Conservation (phyloP, 2,888 invertebrate species). For the Aphelenchoides bicaudatus region DNA sequence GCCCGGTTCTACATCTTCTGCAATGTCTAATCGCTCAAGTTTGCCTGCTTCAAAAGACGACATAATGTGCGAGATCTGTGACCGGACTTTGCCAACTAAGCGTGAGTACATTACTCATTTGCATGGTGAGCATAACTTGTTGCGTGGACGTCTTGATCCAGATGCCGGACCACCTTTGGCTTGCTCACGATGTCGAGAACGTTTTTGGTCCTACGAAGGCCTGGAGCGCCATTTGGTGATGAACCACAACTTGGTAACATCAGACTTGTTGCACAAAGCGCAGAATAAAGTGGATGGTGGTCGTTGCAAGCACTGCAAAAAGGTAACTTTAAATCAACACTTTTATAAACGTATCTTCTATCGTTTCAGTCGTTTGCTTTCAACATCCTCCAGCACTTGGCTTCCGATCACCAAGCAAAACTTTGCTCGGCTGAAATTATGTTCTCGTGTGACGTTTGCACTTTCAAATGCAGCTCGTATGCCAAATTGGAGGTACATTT, state of each 20-base stretch:
- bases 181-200: slow-evolving; percentile 53
- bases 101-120: slow-evolving; percentile 43
- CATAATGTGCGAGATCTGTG: slow-evolving; percentile 54
- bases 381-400: slow-evolving; percentile 60
- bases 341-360: slow-evolving; percentile 7
- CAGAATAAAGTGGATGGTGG: slow-evolving; percentile 90
- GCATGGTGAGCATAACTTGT: slow-evolving; percentile 47
- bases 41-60: slow-evolving; percentile 9
- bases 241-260: slow-evolving; percentile 87
- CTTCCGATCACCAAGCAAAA: slow-evolving; percentile 53
- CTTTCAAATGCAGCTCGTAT: slow-evolving; percentile 42
- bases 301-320: slow-evolving; percentile 87
- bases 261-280: slow-evolving; percentile 90
- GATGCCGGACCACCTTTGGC: slow-evolving; percentile 54
- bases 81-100: slow-evolving; percentile 36
- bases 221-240: slow-evolving; percentile 88
- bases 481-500: slow-evolving; percentile 53
- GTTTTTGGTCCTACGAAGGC: slow-evolving; percentile 92
- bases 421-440: slow-evolving; percentile 60
- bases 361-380: slow-evolving; percentile 57
- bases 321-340: slow-evolving; percentile 67
- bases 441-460: slow-evolving; percentile 49
- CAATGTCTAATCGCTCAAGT: slow-evolving; percentile 9
- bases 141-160: slow-evolving; percentile 51
- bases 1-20: slow-evolving; percentile 11